Base-by-base conservation (phyloP, 2,888 invertebrate genomes). In the Zaprionus bogoriensis region DNA sequence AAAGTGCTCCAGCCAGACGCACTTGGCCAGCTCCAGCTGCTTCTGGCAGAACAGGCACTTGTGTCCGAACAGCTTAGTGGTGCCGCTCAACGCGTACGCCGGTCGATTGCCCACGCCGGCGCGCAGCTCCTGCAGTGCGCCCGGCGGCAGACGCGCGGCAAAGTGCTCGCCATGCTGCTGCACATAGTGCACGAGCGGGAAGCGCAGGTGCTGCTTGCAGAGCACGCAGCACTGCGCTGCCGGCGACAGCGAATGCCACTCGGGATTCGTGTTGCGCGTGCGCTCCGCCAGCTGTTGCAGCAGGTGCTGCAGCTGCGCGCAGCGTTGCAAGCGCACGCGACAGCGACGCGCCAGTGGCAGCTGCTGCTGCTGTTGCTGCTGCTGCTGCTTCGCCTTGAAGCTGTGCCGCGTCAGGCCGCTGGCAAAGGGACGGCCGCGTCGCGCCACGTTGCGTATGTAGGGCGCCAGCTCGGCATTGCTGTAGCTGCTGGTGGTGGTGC, bases 1-100 rank as follows among this genome's bases (percentile, higher is more conserved):
- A 36, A 95, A 92, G 82, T 97, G 96, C 87, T 95, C 95, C 81
- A 94, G 41, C 89, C 91, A 90, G 10, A 61, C 28, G 1, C 32
- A 12, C 0, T 62, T 62, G 0, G 68, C 12, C 0, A 78, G 74
- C 2, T 79, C 61, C 9, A 83, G 59, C 3, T 70, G 59, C 10
- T 78, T 77, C 7, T 60, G 38, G 54, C 91, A 91, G 42, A 91
- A 90, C 1, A 88, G 87, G 55, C 90, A 90, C 4, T 65, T 68
- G 60, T 84, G 72, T 17, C 70, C 67, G 55, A 71, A 85, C 4
- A 46, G 63, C 0, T 3, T 4, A 10, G 19, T 1, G 6, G 50
- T 0, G 0, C 0, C 1, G 1, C 2, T 0, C 0, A 0, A 57
- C 10, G 5, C 32, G 9, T 42, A 83, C 3, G 61, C 17, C 0